Evolutionary conservation across 2,113 vertebrate species (phyloP).

Genomic region (Corythornis cristatus): DNA sequence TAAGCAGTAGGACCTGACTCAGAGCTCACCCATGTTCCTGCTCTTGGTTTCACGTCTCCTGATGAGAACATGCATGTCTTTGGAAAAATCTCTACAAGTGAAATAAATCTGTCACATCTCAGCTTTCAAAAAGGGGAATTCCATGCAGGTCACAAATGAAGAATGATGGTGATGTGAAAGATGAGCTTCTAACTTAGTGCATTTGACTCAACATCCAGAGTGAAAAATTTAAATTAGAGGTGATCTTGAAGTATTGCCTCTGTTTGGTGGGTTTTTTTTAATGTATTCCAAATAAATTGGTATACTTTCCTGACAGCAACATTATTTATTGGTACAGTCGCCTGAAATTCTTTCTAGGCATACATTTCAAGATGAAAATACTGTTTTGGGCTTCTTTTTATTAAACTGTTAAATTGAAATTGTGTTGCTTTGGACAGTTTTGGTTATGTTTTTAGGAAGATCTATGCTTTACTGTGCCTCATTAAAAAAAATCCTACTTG

Average conservation of each 20-base stretch:
- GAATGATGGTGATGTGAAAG: not conserved
- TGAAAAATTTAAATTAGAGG: not conserved
- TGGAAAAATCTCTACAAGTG: not conserved
- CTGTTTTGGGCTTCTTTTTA: not conserved
- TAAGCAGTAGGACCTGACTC: not conserved
- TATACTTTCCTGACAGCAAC: not conserved
- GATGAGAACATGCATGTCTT: not conserved
- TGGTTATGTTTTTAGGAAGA: not conserved
- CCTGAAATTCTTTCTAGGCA: not conserved
- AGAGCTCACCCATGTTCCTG: not conserved
- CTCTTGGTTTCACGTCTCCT: not conserved
- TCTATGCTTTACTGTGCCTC: not conserved
- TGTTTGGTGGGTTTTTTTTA: not conserved
- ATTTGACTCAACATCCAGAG: not conserved
- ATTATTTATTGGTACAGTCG: not conserved
- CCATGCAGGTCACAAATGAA: not conserved
- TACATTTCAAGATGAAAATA: not conserved
- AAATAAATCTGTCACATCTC: not conserved
- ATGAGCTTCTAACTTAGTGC: not conserved
- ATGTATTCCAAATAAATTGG: not conserved
- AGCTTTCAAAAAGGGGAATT: not conserved
- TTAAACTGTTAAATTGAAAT: not conserved
- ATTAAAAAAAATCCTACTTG: not conserved
- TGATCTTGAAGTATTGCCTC: not conserved
- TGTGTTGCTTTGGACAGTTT: not conserved